Base-by-base conservation (phyloP, 2,797 vertebrate species). In the Chelidonichthys spinosus region DNA sequence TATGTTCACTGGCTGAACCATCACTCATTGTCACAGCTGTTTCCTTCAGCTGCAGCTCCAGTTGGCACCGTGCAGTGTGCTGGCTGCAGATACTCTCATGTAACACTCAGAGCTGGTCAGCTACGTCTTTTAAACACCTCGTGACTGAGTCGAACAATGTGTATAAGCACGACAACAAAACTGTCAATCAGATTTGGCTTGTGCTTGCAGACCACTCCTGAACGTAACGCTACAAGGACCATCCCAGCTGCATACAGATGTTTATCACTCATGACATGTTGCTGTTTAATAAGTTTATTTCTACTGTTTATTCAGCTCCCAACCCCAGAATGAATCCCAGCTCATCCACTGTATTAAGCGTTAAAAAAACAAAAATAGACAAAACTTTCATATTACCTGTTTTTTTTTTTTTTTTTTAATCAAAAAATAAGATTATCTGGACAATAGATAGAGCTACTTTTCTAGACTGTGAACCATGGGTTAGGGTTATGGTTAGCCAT, bases 21-120 rank as follows among this genome's bases (percentile, higher is more conserved):
- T 18, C 4, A 33, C 5, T 73, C 46, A 58, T 58, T 59, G 37
- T 75, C 54, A 52, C 74, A 86, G 72, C 76, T 80, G 64, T 70
- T 74, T 67, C 58, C 52, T 83, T 7, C 85, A 88, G 90, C 88
- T 91, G 83, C 63, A 33, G 60, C 56, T 85, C 63, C 68, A 59
- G 33, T 69, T 76, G 81, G 74, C 80, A 69, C 40, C 44, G 35
- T 13, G 14, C 52, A 44, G 50, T 42, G 50, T 35, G 32, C 54
- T 69, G 46, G 32, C 54, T 69, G 46, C 69, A 56, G 32, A 52
- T 14, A 32, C 18, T 61, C 18, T 44, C 33, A 72, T 37, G 42
- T 63, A 55, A 67, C 35, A 53, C 69, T 47, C 49, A 60, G 58
- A 43, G 68, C 25, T 10, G 74, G 18, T 55, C n/a, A 11, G 49